Evolutionary conservation across 2,113 vertebrate species (phyloP), one percentile per base, ranked within the genome.

Genomic region (Poicephalus meyeri): DNA sequence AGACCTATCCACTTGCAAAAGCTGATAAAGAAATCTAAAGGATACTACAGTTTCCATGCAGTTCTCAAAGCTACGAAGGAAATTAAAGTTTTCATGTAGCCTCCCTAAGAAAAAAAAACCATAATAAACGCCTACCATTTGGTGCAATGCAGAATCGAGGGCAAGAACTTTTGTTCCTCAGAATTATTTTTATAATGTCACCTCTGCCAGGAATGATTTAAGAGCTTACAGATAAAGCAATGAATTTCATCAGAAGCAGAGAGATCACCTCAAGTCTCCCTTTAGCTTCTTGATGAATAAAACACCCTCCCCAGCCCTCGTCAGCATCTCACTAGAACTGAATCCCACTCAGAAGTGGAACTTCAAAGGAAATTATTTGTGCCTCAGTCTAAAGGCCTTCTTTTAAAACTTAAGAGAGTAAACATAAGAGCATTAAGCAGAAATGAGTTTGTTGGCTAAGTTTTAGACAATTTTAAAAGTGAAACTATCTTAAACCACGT

Each of bases 151-250:
- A 91, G 89, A 39, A 39, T 39, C 89, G 91, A 89, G 89, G 91
- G 77, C 21, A 2, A 95, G 93, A 95, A 85, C 84, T 94, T 94
- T 56, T 72, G 89, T 89, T 95, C 94, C 89, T 81, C 47, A 65
- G 80, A 65, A 94, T 91, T 95, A 89, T 84, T 95, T 95, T 92
- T 95, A 87, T 94, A 95, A 95, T 87, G 80, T 89, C 84, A 94
- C 87, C 83, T 91, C 91, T 94, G 73, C 70, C 80, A 94, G 65
- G 78, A 68, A 94, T 95, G 93, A 97, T 96, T 95, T 95, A 96
- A 92, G 93, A 95, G 84, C 71, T 95, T 93, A 41, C 44, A 89
- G 86, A 95, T 96, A 95, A 92, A 91, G 39, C 78, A 85, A 72
- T 72, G 13, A 92, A 95, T 93, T 97, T 95, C 69, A 85, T 95